These are phyloP conservation scores for Montifringilla adamsi DNA, from an alignment of 2,113 vertebrate genomes.

Conservation along the genomic window DNA sequence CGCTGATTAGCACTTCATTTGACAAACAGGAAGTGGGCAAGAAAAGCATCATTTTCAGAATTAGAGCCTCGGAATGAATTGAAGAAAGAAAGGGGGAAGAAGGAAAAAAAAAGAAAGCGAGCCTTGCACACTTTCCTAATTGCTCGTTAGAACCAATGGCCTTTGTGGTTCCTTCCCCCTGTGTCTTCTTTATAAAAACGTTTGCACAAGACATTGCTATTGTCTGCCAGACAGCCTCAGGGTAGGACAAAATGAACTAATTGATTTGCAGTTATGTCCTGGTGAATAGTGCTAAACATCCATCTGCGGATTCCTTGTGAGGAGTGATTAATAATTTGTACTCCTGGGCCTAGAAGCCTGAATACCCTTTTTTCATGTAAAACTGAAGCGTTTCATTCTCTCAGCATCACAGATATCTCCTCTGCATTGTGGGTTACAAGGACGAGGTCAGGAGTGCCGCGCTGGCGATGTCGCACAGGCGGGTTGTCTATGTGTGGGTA, in stretches of 20 bases:
- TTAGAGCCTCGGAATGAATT: conserved; percentile 64
- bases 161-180: conserved; percentile 65
- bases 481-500: not conserved
- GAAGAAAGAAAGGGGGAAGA: conserved; percentile 69
- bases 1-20: conserved; percentile 73
- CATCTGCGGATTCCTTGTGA: conserved; percentile 69
- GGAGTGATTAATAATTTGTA: conserved; percentile 74
- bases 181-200: conserved; percentile 69
- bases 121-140: conserved; percentile 72
- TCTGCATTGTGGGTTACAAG: conserved; percentile 40
- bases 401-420: conserved; percentile 61
- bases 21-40: conserved; percentile 72
- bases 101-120: conserved; percentile 56
- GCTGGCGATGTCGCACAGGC: not conserved
- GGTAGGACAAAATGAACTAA: conserved; percentile 74
- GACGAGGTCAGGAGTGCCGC: conserved; percentile 47
- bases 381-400: conserved; percentile 62
- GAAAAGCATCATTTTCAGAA: conserved; percentile 72
- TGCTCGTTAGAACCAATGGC: conserved; percentile 75
- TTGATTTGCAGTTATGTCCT: conserved; percentile 67
- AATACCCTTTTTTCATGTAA: conserved; percentile 72
- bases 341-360: conserved; percentile 51
- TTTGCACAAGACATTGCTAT: conserved; percentile 67
- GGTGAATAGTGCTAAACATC: conserved; percentile 67
- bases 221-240: conserved; percentile 69